A percentile compares a stretch with the other conserved stretches of the same genome.
phyloP scores from a whole-genome alignment of 2,113 vertebrate species.

The Syngnathus typhle region DNA sequence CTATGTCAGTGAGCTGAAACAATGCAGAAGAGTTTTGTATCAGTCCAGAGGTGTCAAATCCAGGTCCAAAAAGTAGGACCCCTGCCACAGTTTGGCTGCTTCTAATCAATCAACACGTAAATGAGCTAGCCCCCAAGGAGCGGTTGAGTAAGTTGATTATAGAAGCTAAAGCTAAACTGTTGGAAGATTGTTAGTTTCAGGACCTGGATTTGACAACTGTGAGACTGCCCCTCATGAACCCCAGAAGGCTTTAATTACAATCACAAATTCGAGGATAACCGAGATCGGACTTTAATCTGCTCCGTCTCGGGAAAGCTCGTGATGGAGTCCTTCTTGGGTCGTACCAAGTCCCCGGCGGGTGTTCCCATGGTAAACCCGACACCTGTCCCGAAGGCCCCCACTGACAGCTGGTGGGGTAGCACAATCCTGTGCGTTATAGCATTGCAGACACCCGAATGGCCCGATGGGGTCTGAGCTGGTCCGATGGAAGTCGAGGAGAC shows the following conservation, averaged over 20 bases:
- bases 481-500: slow-evolving; percentile 78
- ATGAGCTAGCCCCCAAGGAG: too few relatives aligned
- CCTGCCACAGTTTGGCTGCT: too few relatives aligned
- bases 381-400: slow-evolving; percentile 61
- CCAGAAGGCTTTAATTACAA: slow-evolving; percentile 52
- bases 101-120: too few relatives aligned
- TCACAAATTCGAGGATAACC: slow-evolving; percentile 97
- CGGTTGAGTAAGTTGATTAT: too few relatives aligned
- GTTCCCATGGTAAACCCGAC: slow-evolving; percentile 35
- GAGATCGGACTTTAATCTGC: slow-evolving; percentile 75
- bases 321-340: slow-evolving; percentile 75
- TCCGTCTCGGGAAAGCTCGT: slow-evolving; percentile 80
- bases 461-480: slow-evolving; percentile 53
- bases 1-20: slow-evolving; percentile 54
- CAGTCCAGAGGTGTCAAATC: slow-evolving; percentile 1
- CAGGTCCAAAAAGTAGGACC: too few relatives aligned
- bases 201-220: too few relatives aligned
- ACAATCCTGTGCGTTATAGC: slow-evolving; percentile 65
- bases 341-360: slow-evolving; percentile 67
- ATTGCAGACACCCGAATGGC: slow-evolving; percentile 50
- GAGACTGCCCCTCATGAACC: slow-evolving; percentile 32
- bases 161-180: too few relatives aligned
- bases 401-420: slow-evolving; percentile 75
- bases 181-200: too few relatives aligned
- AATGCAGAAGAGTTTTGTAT: slow-evolving; percentile 34